Percentiles rank a stretch among this genome's conserved stretches.
Conservation (phyloP, 2,797 vertebrate genomes). For the Cichlasoma orientale region DNA sequence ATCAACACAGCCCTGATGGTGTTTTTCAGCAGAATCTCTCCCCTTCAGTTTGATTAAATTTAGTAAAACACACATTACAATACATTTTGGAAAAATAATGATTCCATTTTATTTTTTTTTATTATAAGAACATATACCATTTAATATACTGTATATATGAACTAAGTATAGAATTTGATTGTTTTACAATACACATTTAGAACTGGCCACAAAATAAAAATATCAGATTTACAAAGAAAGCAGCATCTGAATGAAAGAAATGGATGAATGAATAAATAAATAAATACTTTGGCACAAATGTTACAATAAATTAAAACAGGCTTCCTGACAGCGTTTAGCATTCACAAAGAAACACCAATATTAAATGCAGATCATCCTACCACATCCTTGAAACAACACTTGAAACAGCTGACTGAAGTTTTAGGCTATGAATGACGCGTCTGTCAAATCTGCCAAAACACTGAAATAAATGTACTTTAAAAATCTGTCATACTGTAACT, state of each 20-base stretch:
- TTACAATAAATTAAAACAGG: constrained; percentile 58
- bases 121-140: constrained; percentile 83
- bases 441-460: constrained; percentile 24
- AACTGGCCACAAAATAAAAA: constrained; percentile 76
- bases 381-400: constrained; percentile 67
- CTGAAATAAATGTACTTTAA: constrained; percentile 7
- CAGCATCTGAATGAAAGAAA: constrained; percentile 65
- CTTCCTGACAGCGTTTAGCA: constrained; percentile 55
- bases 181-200: constrained; percentile 71
- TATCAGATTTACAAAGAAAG: constrained; percentile 77
- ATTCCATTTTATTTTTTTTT: constrained; percentile 79
- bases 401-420: constrained; percentile 29
- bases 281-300: constrained; percentile 56
- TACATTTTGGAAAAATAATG: constrained; percentile 68
- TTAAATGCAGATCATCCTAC: constrained; percentile 59
- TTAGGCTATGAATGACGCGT: constrained; percentile 24
- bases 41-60: background rate
- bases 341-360: constrained; percentile 69
- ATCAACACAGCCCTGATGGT: background rate
- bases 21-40: background rate
- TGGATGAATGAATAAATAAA: constrained; percentile 62
- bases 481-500: background rate
- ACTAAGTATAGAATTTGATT: constrained; percentile 71
- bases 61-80: constrained; percentile 37
- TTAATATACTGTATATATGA: constrained; percentile 74